These are phyloP conservation scores for Ichneumon xanthorius DNA, from an alignment of 2,888 invertebrate species.

Conservation along the genomic window DNA sequence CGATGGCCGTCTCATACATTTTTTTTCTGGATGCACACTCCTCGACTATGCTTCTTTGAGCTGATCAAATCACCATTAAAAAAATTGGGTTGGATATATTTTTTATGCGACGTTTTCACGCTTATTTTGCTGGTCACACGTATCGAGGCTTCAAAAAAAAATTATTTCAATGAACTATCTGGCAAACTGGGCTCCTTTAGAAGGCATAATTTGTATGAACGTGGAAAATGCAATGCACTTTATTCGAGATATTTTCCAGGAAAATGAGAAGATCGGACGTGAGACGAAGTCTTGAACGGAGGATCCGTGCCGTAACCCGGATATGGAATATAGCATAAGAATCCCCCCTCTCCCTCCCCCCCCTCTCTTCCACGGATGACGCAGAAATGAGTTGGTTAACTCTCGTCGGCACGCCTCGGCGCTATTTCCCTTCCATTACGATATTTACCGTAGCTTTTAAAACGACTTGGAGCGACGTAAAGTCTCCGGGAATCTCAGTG, in stretches of 20 bases:
- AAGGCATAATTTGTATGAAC: conserved; percentile 18
- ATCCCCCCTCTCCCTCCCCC: not conserved
- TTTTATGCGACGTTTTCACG: not conserved
- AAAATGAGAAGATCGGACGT: conserved; percentile 17
- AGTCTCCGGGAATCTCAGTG: conserved; percentile 44
- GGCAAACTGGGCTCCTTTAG: not conserved
- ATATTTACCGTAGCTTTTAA: conserved; percentile 79
- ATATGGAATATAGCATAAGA: conserved; percentile 34
- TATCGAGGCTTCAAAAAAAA: not conserved
- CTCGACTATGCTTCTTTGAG: too few relatives aligned
- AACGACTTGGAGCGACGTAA: conserved; percentile 63
- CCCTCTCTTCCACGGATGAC: conserved; percentile 38
- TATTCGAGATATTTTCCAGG: conserved; percentile 17
- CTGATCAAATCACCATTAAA: too few relatives aligned
- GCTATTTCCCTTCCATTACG: conserved; percentile 80
- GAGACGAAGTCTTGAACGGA: conserved; percentile 14
- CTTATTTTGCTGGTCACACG: not conserved
- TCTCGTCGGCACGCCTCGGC: conserved; percentile 82
- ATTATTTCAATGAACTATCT: conserved; percentile 7
- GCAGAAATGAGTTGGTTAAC: conserved; percentile 83
- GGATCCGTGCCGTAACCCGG: conserved; percentile 17
- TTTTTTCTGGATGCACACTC: too few relatives aligned
- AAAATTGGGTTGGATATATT: not conserved
- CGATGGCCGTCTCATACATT: too few relatives aligned
- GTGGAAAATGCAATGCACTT: conserved; percentile 31